These are phyloP conservation scores for Poicephalus meyeri DNA, from an alignment of 2,113 vertebrate species.

Conservation along the genomic window DNA sequence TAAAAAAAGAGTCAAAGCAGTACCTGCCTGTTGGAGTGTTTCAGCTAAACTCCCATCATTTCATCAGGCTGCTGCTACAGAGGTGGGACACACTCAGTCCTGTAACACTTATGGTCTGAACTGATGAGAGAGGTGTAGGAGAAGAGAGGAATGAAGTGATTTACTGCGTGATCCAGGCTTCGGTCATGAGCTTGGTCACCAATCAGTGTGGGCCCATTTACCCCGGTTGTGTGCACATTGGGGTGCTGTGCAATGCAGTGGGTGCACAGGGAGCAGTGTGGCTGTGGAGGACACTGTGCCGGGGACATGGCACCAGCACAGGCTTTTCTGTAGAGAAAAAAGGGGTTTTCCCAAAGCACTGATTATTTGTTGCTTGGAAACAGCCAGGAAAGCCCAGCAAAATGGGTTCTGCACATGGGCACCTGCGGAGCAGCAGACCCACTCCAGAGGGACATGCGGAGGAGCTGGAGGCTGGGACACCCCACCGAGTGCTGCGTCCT, in stretches of 20 bases:
- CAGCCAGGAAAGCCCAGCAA: background rate
- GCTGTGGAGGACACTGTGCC: too few relatives aligned
- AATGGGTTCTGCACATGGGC: rapidly evolving
- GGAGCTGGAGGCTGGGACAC: rapidly evolving
- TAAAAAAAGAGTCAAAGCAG: background rate
- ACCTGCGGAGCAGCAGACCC: background rate
- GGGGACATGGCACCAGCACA: rapidly evolving
- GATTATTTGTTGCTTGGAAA: background rate
- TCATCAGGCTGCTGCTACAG: rapidly evolving
- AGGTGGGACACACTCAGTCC: background rate
- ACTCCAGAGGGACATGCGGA: rapidly evolving
- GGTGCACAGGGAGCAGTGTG: rapidly evolving
- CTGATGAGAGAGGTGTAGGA: rapidly evolving
- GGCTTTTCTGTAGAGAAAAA: background rate
- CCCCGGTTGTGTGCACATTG: rapidly evolving
- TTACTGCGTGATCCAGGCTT: rapidly evolving
- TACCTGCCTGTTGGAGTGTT: rapidly evolving
- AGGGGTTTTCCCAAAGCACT: background rate
- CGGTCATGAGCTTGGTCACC: rapidly evolving
- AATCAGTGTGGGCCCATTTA: rapidly evolving
- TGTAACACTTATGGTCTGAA: rapidly evolving
- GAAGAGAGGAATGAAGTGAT: rapidly evolving
- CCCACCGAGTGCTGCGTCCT: rapidly evolving
- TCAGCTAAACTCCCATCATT: rapidly evolving
- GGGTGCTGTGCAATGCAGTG: rapidly evolving